Conservation (phyloP, 2,888 invertebrate species). For the Syrphus vitripennis region DNA sequence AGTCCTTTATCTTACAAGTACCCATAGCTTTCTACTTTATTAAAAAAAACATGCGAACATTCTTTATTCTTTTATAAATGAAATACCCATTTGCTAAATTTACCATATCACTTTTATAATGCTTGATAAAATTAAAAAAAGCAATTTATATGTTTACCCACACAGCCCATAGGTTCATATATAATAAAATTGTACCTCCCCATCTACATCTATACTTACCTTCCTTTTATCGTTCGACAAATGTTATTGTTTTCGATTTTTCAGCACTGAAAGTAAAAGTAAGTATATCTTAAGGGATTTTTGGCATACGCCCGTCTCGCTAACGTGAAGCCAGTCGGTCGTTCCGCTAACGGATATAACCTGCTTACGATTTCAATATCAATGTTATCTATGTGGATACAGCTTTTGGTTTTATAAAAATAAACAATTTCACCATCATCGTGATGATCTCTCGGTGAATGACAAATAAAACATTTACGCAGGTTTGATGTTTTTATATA, state of each 20-base stretch:
- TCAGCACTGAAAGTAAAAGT: constrained; percentile 20
- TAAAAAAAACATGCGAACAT: background rate
- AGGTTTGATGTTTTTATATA: constrained; percentile 68
- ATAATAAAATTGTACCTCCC: constrained; percentile 39
- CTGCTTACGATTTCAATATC: constrained; percentile 67
- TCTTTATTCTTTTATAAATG: background rate
- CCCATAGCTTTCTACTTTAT: background rate
- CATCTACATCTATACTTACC: background rate
- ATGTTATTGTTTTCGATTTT: constrained; percentile 70
- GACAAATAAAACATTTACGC: constrained; percentile 71
- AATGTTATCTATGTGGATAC: constrained; percentile 69
- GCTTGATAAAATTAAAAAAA: constrained; percentile 50
- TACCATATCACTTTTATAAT: constrained; percentile 54
- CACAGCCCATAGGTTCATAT: constrained; percentile 17
- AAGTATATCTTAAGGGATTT: constrained; percentile 60
- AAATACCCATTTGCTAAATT: constrained; percentile 44
- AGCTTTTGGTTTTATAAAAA: constrained; percentile 51
- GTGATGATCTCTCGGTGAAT: constrained; percentile 67
- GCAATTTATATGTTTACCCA: background rate
- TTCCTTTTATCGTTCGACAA: constrained; percentile 50
- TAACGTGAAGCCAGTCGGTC: constrained; percentile 8
- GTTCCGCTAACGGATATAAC: constrained; percentile 42
- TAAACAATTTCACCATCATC: constrained; percentile 62
- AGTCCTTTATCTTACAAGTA: background rate
- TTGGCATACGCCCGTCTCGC: constrained; percentile 33